Base-by-base conservation (phyloP, 2,797 vertebrate species). In the Smutsia gigantea region DNA sequence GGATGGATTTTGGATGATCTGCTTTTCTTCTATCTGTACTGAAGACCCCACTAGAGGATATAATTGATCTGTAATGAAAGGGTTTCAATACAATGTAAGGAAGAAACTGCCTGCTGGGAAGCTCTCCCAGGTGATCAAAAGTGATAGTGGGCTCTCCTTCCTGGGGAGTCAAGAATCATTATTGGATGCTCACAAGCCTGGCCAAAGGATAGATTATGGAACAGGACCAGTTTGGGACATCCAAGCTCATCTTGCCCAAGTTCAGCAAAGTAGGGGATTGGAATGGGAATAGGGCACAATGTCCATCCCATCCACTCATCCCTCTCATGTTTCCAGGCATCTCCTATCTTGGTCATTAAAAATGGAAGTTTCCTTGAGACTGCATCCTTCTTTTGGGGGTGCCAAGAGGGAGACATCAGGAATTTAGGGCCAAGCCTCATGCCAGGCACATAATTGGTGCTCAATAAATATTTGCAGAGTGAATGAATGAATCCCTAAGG, bases 361-460 rank as follows among this genome's bases (percentile, higher is more conserved):
- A 87, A 68, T 49, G 81, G 84, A 81, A 31, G 25, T 77, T 86
- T 93, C 71, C 93, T 83, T 42, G 79, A 72, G 61, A 75, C 13
- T 57, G 15, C 0, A 71, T 5, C 25, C 4, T 37, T 69, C 19
- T 53, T 82, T 31, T 68, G 15, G 25, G 12, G 51, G 31, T 23
- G 8, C 10, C 14, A 9, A 23, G 23, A 19, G n/a, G n/a, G 42
- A 66, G 57, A 88, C 12, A 72, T 27, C 78, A 59, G 69, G 64
- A 86, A 42, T 66, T 29, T 46, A 74, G 75, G 53, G 64, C 51
- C 75, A 71, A 23, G 49, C 34, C 37, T 68, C 34, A n/a, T 0
- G 34, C 23, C 21, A 21, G 49, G 61, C 15, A 53, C 27, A 71
- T 5, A 85, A 39, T 13, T 27, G 8, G 64, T 51, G 79, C 39